phyloP scores from a whole-genome alignment of 2,797 vertebrate species.

The Sebastes hubbsi region DNA sequence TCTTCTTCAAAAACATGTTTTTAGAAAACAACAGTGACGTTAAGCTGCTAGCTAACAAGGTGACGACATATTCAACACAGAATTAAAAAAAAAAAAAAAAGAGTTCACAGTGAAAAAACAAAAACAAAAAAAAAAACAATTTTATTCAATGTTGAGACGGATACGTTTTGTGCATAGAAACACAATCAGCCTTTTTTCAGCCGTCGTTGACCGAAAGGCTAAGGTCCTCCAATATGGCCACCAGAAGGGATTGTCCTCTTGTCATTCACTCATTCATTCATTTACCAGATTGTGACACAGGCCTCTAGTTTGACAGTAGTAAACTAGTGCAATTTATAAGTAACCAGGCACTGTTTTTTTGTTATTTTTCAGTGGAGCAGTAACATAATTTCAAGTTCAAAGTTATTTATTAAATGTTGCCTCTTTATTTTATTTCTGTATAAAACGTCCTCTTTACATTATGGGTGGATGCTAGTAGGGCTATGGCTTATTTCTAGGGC shows the following conservation, averaged over 20 bases:
- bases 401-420: background rate
- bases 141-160: background rate
- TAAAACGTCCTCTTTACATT: background rate
- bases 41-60: background rate
- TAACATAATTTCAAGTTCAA: background rate
- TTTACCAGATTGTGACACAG: background rate
- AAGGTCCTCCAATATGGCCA: constrained; percentile 22
- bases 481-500: background rate
- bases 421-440: background rate
- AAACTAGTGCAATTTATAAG: constrained; percentile 15
- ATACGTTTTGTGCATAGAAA: constrained; percentile 25
- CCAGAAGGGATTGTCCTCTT: constrained; percentile 2
- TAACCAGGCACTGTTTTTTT: background rate
- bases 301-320: constrained; percentile 23
- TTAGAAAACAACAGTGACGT: background rate
- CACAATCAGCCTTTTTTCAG: constrained; percentile 16
- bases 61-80: background rate
- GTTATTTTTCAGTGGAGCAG: background rate
- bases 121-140: background rate
- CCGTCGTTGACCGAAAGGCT: background rate
- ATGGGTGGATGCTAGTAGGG: background rate
- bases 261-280: background rate
- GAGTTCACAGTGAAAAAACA: constrained; percentile 17
- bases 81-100: background rate
- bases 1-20: background rate